Conservation (phyloP, 2,888 invertebrate genomes). For the Lymantria dispar region DNA sequence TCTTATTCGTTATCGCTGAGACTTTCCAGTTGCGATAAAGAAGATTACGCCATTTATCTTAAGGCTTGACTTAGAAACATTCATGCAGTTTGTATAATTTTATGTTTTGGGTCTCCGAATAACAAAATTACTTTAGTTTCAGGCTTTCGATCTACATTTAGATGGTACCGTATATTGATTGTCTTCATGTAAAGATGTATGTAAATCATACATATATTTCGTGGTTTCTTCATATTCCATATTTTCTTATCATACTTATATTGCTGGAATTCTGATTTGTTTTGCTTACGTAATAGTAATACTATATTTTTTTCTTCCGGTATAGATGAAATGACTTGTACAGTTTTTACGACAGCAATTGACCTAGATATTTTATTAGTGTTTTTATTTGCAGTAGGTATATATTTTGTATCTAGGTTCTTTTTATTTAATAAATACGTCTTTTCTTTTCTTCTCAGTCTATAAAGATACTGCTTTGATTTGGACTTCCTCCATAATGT, state of each 20-base stretch:
- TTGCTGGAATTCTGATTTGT: constrained; percentile 2
- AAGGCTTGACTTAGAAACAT: constrained; percentile 45
- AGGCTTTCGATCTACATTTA: constrained; percentile 15
- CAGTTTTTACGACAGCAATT: background rate
- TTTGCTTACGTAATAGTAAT: background rate
- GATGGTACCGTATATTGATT: constrained; percentile 21
- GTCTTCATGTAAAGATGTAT: constrained; percentile 11
- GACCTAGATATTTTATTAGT: too few relatives aligned
- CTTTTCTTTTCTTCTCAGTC: too few relatives aligned
- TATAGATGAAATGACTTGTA: background rate
- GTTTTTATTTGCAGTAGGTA: too few relatives aligned
- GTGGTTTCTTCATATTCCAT: constrained; percentile 1
- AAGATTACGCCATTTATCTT: constrained; percentile 72
- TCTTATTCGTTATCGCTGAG: constrained; percentile 66
- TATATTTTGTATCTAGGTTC: too few relatives aligned
- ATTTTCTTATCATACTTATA: constrained; percentile 3
- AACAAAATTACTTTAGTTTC: constrained; percentile 2
- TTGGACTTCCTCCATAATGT: too few relatives aligned
- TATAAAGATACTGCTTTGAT: too few relatives aligned
- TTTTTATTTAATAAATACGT: too few relatives aligned
- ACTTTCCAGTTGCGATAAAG: constrained; percentile 67
- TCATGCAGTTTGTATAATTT: constrained; percentile 49
- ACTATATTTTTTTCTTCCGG: background rate
- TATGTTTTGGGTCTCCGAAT: constrained; percentile 24
- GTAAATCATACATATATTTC: constrained; percentile 14